phyloP scores from a whole-genome alignment of 1,140 invertebrate species.

The Pseudachorutes palmiensis region DNA sequence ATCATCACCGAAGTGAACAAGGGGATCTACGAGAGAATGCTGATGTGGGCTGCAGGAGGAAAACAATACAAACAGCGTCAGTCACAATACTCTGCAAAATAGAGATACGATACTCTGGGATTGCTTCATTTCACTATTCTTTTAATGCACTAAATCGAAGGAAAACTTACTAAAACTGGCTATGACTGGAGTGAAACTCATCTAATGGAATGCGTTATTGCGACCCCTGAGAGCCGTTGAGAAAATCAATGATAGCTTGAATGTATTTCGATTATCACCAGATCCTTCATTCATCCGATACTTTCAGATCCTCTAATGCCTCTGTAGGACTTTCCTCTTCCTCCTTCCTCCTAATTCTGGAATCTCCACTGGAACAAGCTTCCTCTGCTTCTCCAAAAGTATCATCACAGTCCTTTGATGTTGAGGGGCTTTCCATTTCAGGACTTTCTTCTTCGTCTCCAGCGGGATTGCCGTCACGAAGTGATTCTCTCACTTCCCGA shows the following conservation, averaged over 20 bases:
- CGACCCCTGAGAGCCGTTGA: no score
- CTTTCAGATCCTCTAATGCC: no score
- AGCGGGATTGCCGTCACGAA: background rate
- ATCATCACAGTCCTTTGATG: no score
- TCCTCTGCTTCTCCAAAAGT: background rate
- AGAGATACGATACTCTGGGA: background rate
- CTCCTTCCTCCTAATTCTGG: no score
- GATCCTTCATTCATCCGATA: no score
- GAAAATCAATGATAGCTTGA: no score
- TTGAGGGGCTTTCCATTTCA: background rate
- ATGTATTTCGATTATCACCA: no score
- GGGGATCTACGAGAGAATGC: conserved; percentile 46
- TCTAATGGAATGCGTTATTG: no score
- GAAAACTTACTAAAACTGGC: no score
- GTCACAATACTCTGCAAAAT: background rate
- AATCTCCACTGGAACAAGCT: background rate
- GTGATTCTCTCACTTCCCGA: background rate
- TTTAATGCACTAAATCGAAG: no score
- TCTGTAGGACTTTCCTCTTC: no score
- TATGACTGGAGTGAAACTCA: no score
- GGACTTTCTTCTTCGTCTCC: background rate
- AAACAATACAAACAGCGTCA: conserved; percentile 13
- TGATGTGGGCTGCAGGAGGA: conserved; percentile 40
- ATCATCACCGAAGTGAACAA: conserved; percentile 49
- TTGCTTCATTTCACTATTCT: background rate